Base-by-base conservation (phyloP, 2,113 vertebrate species). In the Neolamprologus sp. region DNA sequence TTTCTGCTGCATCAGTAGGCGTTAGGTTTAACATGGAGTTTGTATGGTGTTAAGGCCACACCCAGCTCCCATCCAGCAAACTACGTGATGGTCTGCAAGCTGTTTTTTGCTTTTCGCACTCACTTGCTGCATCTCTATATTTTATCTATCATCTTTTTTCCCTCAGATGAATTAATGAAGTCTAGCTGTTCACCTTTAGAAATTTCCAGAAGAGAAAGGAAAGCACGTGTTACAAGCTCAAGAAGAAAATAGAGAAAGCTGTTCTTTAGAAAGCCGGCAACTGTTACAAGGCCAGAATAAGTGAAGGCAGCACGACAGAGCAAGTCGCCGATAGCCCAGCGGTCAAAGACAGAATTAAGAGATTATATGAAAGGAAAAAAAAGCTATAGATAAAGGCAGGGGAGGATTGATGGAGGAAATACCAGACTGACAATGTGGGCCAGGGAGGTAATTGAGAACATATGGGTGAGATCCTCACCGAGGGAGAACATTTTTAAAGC, bases 371-470 rank as follows among this genome's bases (percentile, higher is more conserved):
- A 83, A 90, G 45, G 19, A 55, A 51, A 81, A 78, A 80, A 63
- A 81, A 79, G 75, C 83, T 85, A 91, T 79, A 79, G 84, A 90
- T 71, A 75, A 55, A 90, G 57, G 23, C 51, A 85, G 80, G 45
- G 83, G 87, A 85, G 87, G 88, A 87, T 88, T 85, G 92, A 84
- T 91, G 88, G 92, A 96, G 96, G 96, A 96, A 96, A 97, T 97
- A 96, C 96, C 96, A 96, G 92, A 94, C 91, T 95, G 95, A 96
- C 95, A 96, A 96, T 96, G 95, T 94, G 92, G 95, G 89, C 94
- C 94, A 92, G 90, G 89, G 94, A 96, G 87, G 91, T 96, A 97
- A 97, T 96, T 95, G 95, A 95, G 88, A 97, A 96, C 96, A 97
- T 95, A 94, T 96, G 96, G 93, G 92, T 92, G 84, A 92, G 91